Base-by-base conservation (phyloP, 2,113 vertebrate species). In the Sigmodon hispidus region DNA sequence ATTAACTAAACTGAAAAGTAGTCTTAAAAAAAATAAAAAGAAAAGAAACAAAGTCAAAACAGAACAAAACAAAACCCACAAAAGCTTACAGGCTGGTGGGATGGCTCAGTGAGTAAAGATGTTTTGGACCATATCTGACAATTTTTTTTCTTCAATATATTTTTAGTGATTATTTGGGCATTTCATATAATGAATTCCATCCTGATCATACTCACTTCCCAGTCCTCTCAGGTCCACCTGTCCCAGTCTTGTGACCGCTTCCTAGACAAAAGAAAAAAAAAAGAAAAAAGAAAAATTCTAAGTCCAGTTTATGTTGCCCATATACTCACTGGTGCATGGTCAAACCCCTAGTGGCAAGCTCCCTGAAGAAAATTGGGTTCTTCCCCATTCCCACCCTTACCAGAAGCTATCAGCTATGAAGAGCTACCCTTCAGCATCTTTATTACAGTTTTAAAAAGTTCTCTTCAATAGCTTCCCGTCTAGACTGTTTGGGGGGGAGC, bases 21-120 rank as follows among this genome's bases (percentile, higher is more conserved):
- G 76, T 55, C 36, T 83, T 57, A 61, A 89, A 91, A 55, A 77
- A 93, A 77, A 40, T 40, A 81, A 86, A 86, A 83, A 88, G 55
- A 7, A 63, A 61, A 31, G n/a, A n/a, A n/a, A 24, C 50, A 79
- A 79, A n/a, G n/a, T 52, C 29, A 77, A 80, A 80, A 55, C 19
- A 57, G 57, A 67, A 4, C 26, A 7, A 34, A n/a, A 17, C 9
- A 79, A 55, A 55, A 2, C 34, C n/a, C 34, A 80, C 21, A 59
- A 43, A 59, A 29, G 52, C 36, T 59, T 61, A 61, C 13, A 43
- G 7, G 57, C 36, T 61, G 36, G 79, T 15, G n/a, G n/a, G 55
- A 17, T 59, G 12, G 57, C 57, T 43, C n/a, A 83, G 12, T 40
- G n/a, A 22, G 36, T 43, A 83, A 43, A 61, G 22, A 43, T 55